Evolutionary conservation across 2,113 vertebrate species (phyloP), one percentile per base, ranked within the genome.

Genomic region (Callipepla squamata): DNA sequence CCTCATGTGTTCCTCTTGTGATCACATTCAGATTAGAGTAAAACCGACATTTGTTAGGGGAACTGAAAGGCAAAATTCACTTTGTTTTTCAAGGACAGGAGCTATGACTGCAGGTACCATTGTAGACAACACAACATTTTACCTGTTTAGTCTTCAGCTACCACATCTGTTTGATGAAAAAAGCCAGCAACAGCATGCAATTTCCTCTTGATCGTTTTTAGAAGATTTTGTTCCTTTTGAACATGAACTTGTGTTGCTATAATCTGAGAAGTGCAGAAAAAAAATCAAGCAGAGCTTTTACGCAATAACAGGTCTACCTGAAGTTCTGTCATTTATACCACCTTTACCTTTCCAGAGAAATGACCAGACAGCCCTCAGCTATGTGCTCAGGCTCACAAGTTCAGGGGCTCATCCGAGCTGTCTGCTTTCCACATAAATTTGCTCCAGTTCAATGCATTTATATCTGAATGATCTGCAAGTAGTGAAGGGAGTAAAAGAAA

Each of bases 111-210:
- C 36, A 61, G 22, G 15, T 45, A 47, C n/a, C 28, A 14, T 0
- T 10, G 16, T 0, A 67, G 21, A 78, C 58, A 65, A 74, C 0
- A 0, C 25, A 70, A 66, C n/a, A 5, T 28, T 63, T 12, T 36
- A 16, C 25, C 47, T 57, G 8, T 13, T 38, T 34, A 81, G 19
- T 15, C 13, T 53, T 45, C 11, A 36, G 50, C 21, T n/a, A 79
- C 0, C 15, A 11, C 13, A 68, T 7, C 74, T 75, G 9, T 61
- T 72, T 34, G 58, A 55, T 22, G 12, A 59, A 58, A 80, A 67
- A 23, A 68, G 70, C 75, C 8, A 28, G 34, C 23, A 83, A 40
- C 18, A 89, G 18, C 0, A 6, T 47, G 51, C 32, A 61, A 55
- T 13, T 11, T 57, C 62, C 28, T 75, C 47, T 67, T 55, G 7